phyloP scores from a whole-genome alignment of 1,140 invertebrate genomes.

The Coelopa frigida region DNA sequence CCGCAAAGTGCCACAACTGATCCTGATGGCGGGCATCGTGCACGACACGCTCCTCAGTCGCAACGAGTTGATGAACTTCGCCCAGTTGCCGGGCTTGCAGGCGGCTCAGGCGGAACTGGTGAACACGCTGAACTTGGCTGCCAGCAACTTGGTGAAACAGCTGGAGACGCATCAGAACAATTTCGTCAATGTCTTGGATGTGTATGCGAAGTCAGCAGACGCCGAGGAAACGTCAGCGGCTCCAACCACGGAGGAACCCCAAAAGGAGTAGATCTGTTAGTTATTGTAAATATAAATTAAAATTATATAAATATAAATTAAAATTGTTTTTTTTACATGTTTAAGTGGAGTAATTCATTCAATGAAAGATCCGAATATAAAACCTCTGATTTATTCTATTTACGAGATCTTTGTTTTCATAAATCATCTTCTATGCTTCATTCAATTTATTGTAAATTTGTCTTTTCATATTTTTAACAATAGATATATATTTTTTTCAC shows the following conservation, averaged over 20 bases:
- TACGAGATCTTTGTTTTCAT: neutral
- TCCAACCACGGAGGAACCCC: neutral
- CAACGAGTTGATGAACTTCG: slow-evolving; percentile 58
- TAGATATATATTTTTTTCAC: neutral
- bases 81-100: slow-evolving; percentile 55
- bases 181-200: slow-evolving; percentile 56
- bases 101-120: slow-evolving; percentile 55
- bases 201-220: slow-evolving; percentile 44
- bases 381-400: neutral
- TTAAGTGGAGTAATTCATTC: too few species aligned
- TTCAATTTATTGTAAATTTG: neutral
- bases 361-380: too few species aligned
- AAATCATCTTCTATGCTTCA: neutral
- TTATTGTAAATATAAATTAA: neutral
- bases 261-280: slow-evolving; percentile 7
- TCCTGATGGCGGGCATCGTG: slow-evolving; percentile 61
- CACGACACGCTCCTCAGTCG: slow-evolving; percentile 57
- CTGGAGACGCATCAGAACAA: slow-evolving; percentile 60
- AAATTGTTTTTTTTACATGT: neutral
- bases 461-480: neutral
- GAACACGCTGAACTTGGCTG: slow-evolving; percentile 55
- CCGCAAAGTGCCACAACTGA: slow-evolving; percentile 55
- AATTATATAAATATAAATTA: neutral
- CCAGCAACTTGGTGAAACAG: slow-evolving; percentile 54
- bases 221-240: slow-evolving; percentile 6